Evolutionary conservation across 2,113 vertebrate species (phyloP).

Genomic region (Pagrus major): DNA sequence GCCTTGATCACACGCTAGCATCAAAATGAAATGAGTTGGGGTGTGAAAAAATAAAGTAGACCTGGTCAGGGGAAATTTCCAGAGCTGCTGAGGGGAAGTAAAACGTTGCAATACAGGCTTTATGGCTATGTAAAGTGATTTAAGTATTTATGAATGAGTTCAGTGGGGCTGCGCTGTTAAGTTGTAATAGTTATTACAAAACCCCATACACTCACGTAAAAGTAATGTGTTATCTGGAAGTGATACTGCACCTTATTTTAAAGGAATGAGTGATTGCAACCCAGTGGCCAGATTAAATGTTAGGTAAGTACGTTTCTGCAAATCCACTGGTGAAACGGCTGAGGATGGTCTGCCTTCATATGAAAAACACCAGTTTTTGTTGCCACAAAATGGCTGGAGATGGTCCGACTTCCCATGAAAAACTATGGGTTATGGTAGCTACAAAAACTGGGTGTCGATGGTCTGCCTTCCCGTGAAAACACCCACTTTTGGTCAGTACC

Average conservation of each 20-base stretch:
- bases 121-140: slow-evolving; percentile 13
- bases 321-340: too few species aligned
- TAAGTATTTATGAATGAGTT: slow-evolving; percentile 13
- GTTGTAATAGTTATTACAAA: not conserved
- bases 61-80: slow-evolving; percentile 35
- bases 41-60: slow-evolving; percentile 69
- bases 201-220: not conserved
- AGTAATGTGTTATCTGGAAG: not conserved
- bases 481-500: too few species aligned
- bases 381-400: too few species aligned
- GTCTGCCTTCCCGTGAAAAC: too few species aligned
- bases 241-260: not conserved
- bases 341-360: too few species aligned
- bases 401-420: too few species aligned
- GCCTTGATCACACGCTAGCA: slow-evolving; percentile 75
- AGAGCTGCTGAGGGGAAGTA: not conserved
- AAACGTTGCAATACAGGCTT: slow-evolving; percentile 17
- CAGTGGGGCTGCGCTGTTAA: not conserved
- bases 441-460: too few species aligned
- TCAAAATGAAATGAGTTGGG: slow-evolving; percentile 77
- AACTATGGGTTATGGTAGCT: too few species aligned
- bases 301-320: too few species aligned
- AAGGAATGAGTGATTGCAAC: not conserved
- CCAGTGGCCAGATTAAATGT: too few species aligned
- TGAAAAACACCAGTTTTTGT: too few species aligned